phyloP scores from a whole-genome alignment of 1,140 invertebrate species.

The Vanessa atalanta region DNA sequence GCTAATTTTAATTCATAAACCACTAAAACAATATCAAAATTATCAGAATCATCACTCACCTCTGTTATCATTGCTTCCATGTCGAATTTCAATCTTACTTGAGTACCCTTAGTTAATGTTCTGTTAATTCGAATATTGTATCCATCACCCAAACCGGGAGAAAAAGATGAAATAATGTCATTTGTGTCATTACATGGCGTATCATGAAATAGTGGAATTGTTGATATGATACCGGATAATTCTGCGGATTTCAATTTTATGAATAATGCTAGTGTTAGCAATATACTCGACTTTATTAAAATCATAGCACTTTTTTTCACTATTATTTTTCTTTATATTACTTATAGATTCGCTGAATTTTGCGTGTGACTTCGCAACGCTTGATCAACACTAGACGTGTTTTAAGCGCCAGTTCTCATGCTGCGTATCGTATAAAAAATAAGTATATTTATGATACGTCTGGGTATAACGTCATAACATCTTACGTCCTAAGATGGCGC shows the following conservation, averaged over 20 bases:
- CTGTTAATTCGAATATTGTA: neutral
- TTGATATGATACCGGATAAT: neutral
- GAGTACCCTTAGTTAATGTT: neutral
- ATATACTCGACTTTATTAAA: neutral
- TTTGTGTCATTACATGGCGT: neutral
- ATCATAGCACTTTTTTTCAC: neutral
- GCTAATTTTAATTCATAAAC: neutral
- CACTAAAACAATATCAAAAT: neutral
- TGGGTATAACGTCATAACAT: too few relatives aligned
- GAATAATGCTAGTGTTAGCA: neutral
- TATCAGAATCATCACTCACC: neutral
- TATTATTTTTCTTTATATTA: too few relatives aligned
- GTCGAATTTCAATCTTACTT: slow-evolving; percentile 5
- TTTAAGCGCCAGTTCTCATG: too few relatives aligned
- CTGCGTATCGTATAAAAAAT: too few relatives aligned
- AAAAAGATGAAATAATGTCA: neutral
- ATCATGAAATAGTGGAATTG: neutral
- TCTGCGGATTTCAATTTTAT: neutral
- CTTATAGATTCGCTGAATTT: too few relatives aligned
- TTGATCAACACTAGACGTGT: too few relatives aligned
- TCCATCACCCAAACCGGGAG: neutral
- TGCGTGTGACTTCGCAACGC: too few relatives aligned
- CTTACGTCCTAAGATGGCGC: too few relatives aligned
- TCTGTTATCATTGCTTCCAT: neutral
- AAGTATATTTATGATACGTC: too few relatives aligned